Evolutionary conservation across 2,888 invertebrate species (phyloP).

Genomic region (Protodeltote pygarga): DNA sequence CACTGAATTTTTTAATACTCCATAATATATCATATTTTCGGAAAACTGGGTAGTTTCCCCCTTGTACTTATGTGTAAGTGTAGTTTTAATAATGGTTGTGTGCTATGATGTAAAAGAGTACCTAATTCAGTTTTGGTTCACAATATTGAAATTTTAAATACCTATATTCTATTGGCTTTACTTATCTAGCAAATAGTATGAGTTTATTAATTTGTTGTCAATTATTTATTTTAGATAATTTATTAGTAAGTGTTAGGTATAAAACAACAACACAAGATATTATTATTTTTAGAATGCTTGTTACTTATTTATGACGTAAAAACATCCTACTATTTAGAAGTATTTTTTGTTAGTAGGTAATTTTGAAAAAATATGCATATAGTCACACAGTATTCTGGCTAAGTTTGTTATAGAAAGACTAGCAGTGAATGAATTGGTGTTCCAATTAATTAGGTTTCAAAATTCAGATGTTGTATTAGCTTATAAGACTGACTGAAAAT

Average conservation of each 20-base stretch:
- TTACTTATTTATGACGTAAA: conserved; percentile 2
- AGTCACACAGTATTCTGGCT: neutral
- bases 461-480: conserved; percentile 40
- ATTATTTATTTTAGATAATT: conserved; percentile 49
- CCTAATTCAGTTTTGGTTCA: conserved; percentile 17
- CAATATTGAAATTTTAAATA: conserved; percentile 17
- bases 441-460: conserved; percentile 17
- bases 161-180: conserved; percentile 32
- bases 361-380: neutral
- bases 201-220: conserved; percentile 47
- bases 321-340: neutral
- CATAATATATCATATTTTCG: neutral
- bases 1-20: no score
- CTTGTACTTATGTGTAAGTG: conserved; percentile 29
- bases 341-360: conserved; percentile 3
- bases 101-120: conserved; percentile 29
- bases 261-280: neutral
- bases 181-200: conserved; percentile 29
- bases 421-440: conserved; percentile 8
- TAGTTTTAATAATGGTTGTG: conserved; percentile 49
- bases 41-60: conserved; percentile 14
- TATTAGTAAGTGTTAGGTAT: conserved; percentile 23
- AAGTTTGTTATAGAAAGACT: neutral
- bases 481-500: conserved; percentile 49
- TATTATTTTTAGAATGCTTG: conserved; percentile 8